Evolutionary conservation across 2,888 invertebrate genomes (phyloP).

Genomic region (Cremastinae sp.): DNA sequence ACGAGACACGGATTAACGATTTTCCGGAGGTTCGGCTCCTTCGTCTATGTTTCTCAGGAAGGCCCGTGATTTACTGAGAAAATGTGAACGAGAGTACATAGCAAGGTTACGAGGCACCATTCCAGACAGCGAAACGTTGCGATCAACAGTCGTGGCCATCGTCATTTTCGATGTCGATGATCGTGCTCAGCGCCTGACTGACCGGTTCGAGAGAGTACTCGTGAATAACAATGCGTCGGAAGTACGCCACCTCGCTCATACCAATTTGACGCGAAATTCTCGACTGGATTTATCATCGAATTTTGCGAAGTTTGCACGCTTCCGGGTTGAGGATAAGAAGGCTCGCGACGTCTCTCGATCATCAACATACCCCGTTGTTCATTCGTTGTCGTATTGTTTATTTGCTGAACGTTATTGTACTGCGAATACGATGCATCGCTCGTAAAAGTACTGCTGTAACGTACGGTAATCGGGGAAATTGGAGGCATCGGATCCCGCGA

Average conservation of each 20-base stretch:
- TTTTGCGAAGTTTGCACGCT: constrained; percentile 62
- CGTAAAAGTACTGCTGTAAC: constrained; percentile 66
- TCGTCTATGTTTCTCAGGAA: constrained; percentile 50
- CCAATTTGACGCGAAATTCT: constrained; percentile 70
- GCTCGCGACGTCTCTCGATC: constrained; percentile 67
- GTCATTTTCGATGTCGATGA: constrained; percentile 75
- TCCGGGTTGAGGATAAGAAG: constrained; percentile 68
- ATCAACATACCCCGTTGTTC: constrained; percentile 65
- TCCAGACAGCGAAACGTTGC: constrained; percentile 73
- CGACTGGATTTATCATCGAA: constrained; percentile 68
- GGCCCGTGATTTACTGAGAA: constrained; percentile 68
- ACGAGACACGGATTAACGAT: constrained; percentile 3
- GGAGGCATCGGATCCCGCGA: constrained; percentile 69
- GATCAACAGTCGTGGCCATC: constrained; percentile 70
- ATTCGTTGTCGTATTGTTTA: constrained; percentile 64
- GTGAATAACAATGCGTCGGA: constrained; percentile 58
- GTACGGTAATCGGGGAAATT: constrained; percentile 67
- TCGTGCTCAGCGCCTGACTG: constrained; percentile 67
- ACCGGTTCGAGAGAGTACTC: constrained; percentile 63
- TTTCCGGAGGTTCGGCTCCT: not conserved
- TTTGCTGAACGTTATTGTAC: constrained; percentile 65
- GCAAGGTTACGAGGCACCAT: constrained; percentile 75
- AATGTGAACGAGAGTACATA: constrained; percentile 72
- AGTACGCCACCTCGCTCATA: constrained; percentile 69
- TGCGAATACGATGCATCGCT: constrained; percentile 66